Percentiles rank a stretch among this genome's conserved stretches.
phyloP scores from a whole-genome alignment of 2,113 vertebrate genomes.

The Corydoras maculifer region DNA sequence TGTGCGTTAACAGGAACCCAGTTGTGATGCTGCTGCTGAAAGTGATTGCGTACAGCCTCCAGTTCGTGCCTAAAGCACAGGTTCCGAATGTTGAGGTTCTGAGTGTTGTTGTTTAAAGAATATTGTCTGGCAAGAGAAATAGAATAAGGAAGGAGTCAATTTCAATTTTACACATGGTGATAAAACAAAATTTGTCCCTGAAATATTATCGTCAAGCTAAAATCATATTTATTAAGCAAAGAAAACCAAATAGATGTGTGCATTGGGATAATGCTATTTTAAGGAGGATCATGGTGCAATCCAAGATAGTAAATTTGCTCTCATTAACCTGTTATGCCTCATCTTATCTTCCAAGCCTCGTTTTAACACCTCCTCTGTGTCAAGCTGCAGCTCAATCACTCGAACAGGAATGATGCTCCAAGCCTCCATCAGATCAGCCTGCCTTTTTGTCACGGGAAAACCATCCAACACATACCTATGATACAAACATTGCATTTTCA shows the following conservation, averaged over 20 bases:
- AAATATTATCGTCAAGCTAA: no score
- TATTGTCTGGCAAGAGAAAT: constrained; percentile 53
- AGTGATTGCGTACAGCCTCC: constrained; percentile 64
- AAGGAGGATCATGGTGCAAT: no score
- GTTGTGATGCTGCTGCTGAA: constrained; percentile 76
- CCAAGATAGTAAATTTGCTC: no score
- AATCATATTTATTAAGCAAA: no score
- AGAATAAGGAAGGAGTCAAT: not conserved
- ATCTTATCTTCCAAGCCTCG: constrained; percentile 73
- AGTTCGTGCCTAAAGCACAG: constrained; percentile 70
- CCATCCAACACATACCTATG: constrained; percentile 85
- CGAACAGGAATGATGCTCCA: constrained; percentile 76
- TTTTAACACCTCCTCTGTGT: constrained; percentile 75
- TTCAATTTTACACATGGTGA: not conserved
- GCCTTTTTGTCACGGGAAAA: constrained; percentile 76
- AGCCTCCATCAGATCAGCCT: constrained; percentile 70
- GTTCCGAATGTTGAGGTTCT: constrained; percentile 71
- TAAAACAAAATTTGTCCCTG: no score
- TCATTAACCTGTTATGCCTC: constrained; percentile 62
- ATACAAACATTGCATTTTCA: not conserved
- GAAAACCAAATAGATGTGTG: no score
- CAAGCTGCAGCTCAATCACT: constrained; percentile 77
- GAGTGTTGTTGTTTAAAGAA: constrained; percentile 70
- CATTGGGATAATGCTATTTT: no score
- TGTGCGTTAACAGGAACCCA: constrained; percentile 72